Evolutionary conservation across 2,113 vertebrate genomes (phyloP), one percentile per base, ranked within the genome.

Genomic region (Percina caprodes): DNA sequence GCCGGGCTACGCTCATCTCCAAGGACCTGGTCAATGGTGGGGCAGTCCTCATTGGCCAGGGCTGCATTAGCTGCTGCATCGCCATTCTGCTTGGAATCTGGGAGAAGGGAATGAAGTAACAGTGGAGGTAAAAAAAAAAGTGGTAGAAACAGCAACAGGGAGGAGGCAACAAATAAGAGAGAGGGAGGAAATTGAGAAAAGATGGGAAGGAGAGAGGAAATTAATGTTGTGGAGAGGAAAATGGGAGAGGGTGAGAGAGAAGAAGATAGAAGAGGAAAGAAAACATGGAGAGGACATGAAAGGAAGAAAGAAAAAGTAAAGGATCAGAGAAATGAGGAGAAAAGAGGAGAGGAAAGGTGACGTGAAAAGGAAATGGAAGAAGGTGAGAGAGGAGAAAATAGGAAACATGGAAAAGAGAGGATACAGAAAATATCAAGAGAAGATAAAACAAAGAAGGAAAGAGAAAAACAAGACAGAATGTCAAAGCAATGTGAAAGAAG

Each of bases 41-140:
- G 98, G 92, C 98, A 99, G 96, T 99, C 98, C 96, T 99, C 98
- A 58, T 99, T 99, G 94, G 98, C 98, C 95, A 99, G 95, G 87
- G 98, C 98, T 45, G 98, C 97, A 68, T 97, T 99, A 91, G 98
- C 97, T 74, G 97, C 97, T 54, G 98, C 97, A 70, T 99, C 98
- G 66, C 98, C 98, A 79, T 99, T 99, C 95, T 97, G 97, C 96
- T 99, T 99, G 88, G 98, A 97, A 95, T 99, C 98, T 99, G 51
- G 6, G 23, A 54, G 15, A 14, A 10, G 6, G 33, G 24, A 11
- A 14, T 26, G 3, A 0, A 19, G 5, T 33, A 23, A 42, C 11
- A 24, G 3, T 11, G 10, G 30, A 19, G 1, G 12, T 48, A 16
- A 26, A 21, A 6, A 39, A 76, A 39, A 59, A 24, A 10, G 49